Percentiles rank a stretch among this genome's conserved stretches.
Conservation (phyloP, 2,113 vertebrate genomes). For the Oophaga pumilio region DNA sequence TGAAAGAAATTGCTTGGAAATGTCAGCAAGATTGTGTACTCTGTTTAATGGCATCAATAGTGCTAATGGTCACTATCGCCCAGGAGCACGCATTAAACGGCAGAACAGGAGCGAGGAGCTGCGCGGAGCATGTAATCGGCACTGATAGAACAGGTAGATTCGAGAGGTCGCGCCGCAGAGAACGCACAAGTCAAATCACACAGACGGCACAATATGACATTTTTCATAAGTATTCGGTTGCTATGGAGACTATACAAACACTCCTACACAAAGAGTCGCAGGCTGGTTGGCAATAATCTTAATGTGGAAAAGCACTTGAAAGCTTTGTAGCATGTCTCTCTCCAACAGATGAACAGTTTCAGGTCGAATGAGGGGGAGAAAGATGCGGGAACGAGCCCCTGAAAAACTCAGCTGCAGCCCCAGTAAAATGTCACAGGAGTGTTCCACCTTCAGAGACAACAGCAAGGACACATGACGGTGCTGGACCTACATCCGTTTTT, state of each 20-base stretch:
- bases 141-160: constrained; percentile 6
- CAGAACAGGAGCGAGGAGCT: constrained; percentile 13
- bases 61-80: constrained; percentile 37
- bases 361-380: constrained; percentile 43
- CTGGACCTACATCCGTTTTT: neutral
- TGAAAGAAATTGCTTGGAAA: constrained; percentile 42
- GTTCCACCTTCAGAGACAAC: too few species aligned
- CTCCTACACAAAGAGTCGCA: constrained; percentile 72
- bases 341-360: constrained; percentile 59
- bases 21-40: constrained; percentile 35
- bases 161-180: constrained; percentile 59
- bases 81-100: constrained; percentile 22
- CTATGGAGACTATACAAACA: constrained; percentile 75
- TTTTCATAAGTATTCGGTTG: constrained; percentile 66
- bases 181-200: constrained; percentile 58
- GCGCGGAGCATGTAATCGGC: constrained; percentile 40
- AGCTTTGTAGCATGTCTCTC: constrained; percentile 63
- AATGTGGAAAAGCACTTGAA: constrained; percentile 66
- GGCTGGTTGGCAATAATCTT: constrained; percentile 59
- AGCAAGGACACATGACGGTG: neutral
- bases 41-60: constrained; percentile 40
- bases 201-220: constrained; percentile 64
- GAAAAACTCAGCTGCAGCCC: neutral
- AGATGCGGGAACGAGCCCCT: constrained; percentile 10
- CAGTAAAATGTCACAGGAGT: neutral